phyloP scores from a whole-genome alignment of 2,797 vertebrate species.

The Chromobotia macracanthus region DNA sequence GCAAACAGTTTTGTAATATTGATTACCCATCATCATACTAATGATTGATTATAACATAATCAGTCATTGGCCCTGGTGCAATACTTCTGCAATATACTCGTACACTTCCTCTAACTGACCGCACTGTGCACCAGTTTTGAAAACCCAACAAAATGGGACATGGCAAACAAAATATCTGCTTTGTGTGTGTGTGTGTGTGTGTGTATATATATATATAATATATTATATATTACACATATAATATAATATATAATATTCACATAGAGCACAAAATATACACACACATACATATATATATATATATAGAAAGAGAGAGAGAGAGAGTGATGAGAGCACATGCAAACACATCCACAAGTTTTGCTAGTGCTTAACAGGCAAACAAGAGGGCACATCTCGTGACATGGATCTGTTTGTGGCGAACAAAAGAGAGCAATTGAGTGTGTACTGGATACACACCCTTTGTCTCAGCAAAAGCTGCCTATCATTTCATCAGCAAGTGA shows the following conservation, averaged over 20 bases:
- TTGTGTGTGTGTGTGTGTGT: background rate
- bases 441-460: constrained; percentile 67
- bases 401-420: constrained; percentile 63
- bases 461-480: constrained; percentile 74
- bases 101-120: background rate
- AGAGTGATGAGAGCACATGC: background rate
- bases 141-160: background rate
- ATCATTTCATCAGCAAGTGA: constrained; percentile 72
- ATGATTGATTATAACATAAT: too few species aligned
- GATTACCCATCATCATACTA: too few species aligned
- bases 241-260: too few species aligned
- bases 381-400: constrained; percentile 67
- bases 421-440: constrained; percentile 63
- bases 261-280: too few species aligned
- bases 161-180: background rate
- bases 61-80: too few species aligned
- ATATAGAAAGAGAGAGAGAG: too few species aligned
- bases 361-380: constrained; percentile 59
- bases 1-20: too few species aligned
- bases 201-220: too few species aligned
- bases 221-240: too few species aligned
- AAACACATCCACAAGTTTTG: background rate
- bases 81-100: background rate
- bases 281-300: too few species aligned
- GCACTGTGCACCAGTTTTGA: background rate